Base-by-base conservation (phyloP, 2,888 invertebrate genomes). In the Pterostichus niger region DNA sequence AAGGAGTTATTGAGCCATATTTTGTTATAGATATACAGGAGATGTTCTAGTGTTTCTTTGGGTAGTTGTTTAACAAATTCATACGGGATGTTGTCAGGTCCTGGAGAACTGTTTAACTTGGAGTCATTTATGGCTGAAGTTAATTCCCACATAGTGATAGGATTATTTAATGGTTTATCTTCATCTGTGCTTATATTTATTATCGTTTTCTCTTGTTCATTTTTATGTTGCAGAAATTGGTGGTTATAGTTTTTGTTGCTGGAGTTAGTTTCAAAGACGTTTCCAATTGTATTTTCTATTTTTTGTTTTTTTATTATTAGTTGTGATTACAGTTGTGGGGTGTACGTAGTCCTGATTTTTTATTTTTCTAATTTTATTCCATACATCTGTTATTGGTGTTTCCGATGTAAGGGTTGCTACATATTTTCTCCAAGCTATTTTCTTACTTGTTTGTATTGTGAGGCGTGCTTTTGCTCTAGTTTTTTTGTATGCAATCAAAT, bases 321-420 rank as follows among this genome's bases (percentile, higher is more conserved):
- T 9, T 52, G 6, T 35, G 49, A 11, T 49, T n/a, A 13, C 49
- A 52, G 35, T 15, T 17, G 35, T 35, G 35, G 35, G 35, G 46
- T 46, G 46, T 46, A 46, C 46, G 10, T 46, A 46, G 11, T 46
- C 11, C 46, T 46, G n/a, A n/a, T n/a, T n/a, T n/a, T n/a, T n/a
- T n/a, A n/a, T n/a, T n/a, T n/a, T n/a, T n/a, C n/a, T n/a, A n/a
- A 76, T 76, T 76, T 76, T 76, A 15, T 13, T 11, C 76, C 76
- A 76, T 52, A 76, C 52, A 52, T 17, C 49, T 49, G 9, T 76
- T 11, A 52, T n/a, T 49, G 76, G 31, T 15, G 54, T 76, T 17
- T 76, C 52, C 2, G 11, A 15, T 5, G 40, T 76, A 4, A 76
- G 40, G 17, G 52, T 52, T 10, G 2, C 15, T 13, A 52, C 33